These are phyloP conservation scores for Cladorhizidae sp. DNA, from an alignment of 37 sponge, comb jelly and placozoan species.

Conservation along the genomic window DNA sequence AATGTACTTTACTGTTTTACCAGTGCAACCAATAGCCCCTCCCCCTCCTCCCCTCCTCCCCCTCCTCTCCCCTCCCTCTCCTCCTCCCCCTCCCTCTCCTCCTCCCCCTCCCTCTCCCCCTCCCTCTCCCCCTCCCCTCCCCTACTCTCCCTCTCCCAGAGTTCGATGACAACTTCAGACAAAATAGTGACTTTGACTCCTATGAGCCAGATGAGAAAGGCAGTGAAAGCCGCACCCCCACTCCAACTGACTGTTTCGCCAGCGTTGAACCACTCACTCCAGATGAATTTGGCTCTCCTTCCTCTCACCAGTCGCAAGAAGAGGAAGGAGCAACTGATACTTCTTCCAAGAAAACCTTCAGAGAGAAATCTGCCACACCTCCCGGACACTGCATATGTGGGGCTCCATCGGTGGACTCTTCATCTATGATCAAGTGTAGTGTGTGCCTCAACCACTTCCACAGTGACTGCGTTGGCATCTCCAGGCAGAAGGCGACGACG, in stretches of 20 bases:
- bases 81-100: no score
- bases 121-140: no score
- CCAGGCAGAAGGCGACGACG: slow-evolving; percentile 35
- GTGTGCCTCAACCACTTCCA: slow-evolving; percentile 68
- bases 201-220: slow-evolving; percentile 5
- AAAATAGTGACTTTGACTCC: slow-evolving; percentile 19
- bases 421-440: slow-evolving; percentile 60
- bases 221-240: background rate
- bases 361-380: background rate
- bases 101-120: no score
- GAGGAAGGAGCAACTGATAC: background rate
- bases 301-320: background rate
- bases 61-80: no score
- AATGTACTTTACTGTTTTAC: no score
- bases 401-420: background rate
- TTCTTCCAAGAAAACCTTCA: background rate
- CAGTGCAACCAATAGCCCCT: no score
- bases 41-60: no score
- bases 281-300: background rate
- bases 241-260: background rate
- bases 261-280: background rate
- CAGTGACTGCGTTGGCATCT: slow-evolving; percentile 73
- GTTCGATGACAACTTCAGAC: background rate
- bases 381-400: slow-evolving; percentile 31
- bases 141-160: background rate